A percentile compares a stretch with the other conserved stretches of the same genome.
Conservation (phyloP, 2,888 invertebrate genomes). For the Prosopocoilus inquinatus region DNA sequence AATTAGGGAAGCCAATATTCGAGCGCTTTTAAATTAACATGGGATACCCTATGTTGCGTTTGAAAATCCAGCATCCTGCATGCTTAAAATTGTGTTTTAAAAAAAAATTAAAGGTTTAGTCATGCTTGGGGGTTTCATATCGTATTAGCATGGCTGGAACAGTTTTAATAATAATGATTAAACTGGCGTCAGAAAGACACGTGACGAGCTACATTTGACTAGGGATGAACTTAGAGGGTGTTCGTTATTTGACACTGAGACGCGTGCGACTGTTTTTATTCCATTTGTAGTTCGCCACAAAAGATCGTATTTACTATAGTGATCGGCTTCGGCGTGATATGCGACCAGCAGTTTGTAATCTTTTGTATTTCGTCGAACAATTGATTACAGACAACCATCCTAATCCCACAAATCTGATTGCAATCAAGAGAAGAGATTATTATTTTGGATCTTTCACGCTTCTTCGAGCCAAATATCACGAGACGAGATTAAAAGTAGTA, state of each 20-base stretch:
- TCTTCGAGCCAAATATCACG: slow-evolving; percentile 12
- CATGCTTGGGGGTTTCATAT: no score
- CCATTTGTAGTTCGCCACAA: slow-evolving; percentile 47
- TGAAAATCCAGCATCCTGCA: no score
- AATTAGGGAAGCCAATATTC: no score
- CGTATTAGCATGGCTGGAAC: neutral
- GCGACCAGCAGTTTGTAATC: slow-evolving; percentile 29
- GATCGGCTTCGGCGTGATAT: slow-evolving; percentile 40
- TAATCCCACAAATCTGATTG: slow-evolving; percentile 35
- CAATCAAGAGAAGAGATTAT: slow-evolving; percentile 29
- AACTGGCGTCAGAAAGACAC: slow-evolving; percentile 21
- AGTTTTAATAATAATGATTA: slow-evolving; percentile 27
- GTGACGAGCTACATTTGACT: slow-evolving; percentile 21
- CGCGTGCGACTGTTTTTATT: slow-evolving; percentile 49
- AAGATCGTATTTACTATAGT: slow-evolving; percentile 40
- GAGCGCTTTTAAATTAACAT: no score
- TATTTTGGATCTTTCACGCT: slow-evolving; percentile 24
- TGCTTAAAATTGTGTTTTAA: no score
- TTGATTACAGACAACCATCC: slow-evolving; percentile 32
- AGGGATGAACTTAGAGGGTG: slow-evolving; percentile 33
- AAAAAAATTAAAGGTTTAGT: no score
- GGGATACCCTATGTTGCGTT: no score
- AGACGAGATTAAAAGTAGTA: slow-evolving; percentile 15
- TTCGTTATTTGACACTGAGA: slow-evolving; percentile 45
- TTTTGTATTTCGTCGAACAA: slow-evolving; percentile 29